A percentile compares a stretch with the other conserved stretches of the same genome.
phyloP scores from a whole-genome alignment of 2,888 invertebrate genomes.

The Alcis repandata region DNA sequence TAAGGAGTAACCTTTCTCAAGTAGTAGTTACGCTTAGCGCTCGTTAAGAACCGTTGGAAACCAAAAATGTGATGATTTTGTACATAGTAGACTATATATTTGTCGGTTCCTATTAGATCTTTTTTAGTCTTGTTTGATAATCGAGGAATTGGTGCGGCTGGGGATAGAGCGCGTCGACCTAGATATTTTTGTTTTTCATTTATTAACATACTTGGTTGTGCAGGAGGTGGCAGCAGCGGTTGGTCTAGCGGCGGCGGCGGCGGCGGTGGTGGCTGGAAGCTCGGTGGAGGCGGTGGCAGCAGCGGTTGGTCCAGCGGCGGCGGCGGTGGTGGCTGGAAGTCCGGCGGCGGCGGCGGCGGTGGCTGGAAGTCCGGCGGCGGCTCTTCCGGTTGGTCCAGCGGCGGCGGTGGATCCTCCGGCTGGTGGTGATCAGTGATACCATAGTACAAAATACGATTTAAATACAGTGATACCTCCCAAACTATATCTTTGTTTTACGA shows the following conservation, averaged over 20 bases:
- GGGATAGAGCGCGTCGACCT: no score
- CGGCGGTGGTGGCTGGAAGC: conserved; percentile 61
- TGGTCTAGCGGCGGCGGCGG: conserved; percentile 51
- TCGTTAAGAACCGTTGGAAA: no score
- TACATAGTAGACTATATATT: no score
- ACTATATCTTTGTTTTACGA: conserved; percentile 44
- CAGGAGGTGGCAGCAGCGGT: conserved; percentile 41
- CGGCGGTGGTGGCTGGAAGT: conserved; percentile 47
- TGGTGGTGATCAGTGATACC: conserved; percentile 70
- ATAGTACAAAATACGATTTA: conserved; percentile 61
- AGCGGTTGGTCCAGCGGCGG: conserved; percentile 49
- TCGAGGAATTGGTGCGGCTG: no score
- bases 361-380: conserved; percentile 42
- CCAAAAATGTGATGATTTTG: no score
- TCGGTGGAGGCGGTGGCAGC: conserved; percentile 55
- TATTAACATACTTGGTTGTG: no score
- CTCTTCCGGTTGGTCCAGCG: conserved; percentile 43
- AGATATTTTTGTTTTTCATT: no score
- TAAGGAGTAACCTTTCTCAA: no score
- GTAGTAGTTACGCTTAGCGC: no score
- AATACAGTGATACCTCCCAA: conserved; percentile 72
- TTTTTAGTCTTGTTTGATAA: no score
- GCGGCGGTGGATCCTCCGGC: conserved; percentile 60
- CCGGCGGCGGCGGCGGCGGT: conserved; percentile 37
- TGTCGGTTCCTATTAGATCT: no score